Conservation (phyloP, 2,888 invertebrate genomes). For the Rhingia rostrata region DNA sequence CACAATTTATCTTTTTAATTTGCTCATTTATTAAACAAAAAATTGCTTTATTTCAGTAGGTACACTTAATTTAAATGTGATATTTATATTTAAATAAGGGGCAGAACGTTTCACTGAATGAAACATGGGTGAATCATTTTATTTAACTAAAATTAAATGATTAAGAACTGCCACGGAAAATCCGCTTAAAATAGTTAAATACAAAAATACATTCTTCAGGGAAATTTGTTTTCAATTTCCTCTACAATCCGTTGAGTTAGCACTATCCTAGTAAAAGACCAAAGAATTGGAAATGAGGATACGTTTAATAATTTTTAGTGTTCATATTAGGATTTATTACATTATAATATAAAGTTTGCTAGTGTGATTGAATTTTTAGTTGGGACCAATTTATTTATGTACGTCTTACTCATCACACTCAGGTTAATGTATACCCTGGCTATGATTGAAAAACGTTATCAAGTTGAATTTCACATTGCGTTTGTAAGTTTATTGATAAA, state of each 20-base stretch:
- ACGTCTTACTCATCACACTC: no score
- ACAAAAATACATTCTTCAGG: background rate
- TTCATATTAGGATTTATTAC: no score
- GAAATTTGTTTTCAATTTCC: conserved; percentile 12
- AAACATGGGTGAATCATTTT: no score
- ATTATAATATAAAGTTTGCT: no score
- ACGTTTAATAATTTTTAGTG: background rate
- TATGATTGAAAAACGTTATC: no score
- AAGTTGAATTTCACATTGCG: no score
- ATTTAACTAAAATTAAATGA: background rate
- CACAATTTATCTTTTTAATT: conserved; percentile 44
- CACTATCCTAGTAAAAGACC: conserved; percentile 27
- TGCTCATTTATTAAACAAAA: conserved; percentile 18
- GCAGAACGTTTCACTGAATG: conserved; percentile 4
- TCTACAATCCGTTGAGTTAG: background rate
- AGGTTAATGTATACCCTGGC: no score
- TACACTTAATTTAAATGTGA: conserved; percentile 68
- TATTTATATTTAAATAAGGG: conserved; percentile 57
- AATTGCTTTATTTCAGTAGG: conserved; percentile 6
- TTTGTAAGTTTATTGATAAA: no score
- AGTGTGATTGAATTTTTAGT: no score
- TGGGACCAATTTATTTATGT: no score
- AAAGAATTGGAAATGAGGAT: conserved; percentile 14
- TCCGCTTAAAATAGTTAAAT: background rate
- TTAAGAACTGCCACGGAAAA: conserved; percentile 10